These are phyloP conservation scores for Alca torda DNA, from an alignment of 2,797 vertebrate species.

Conservation along the genomic window DNA sequence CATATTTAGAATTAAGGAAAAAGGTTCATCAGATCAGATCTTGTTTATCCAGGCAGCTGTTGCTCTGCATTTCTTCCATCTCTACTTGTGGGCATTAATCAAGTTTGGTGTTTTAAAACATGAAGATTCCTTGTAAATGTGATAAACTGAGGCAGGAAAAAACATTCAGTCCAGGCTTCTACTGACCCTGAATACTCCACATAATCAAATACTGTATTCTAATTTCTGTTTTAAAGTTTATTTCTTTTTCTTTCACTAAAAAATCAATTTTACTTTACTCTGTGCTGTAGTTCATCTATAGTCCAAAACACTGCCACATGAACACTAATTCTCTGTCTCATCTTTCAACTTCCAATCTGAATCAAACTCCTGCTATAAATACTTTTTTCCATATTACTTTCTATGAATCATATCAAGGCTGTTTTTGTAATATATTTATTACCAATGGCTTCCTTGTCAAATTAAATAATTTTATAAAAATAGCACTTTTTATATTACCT, in stretches of 20 bases:
- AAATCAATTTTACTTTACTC: neutral
- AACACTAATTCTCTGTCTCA: neutral
- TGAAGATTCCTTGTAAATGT: neutral
- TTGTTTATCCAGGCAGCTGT: neutral
- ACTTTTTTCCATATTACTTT: neutral
- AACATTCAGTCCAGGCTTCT: neutral
- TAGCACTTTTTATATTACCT: neutral
- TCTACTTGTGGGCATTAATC: neutral
- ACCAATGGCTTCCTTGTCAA: neutral
- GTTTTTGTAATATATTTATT: neutral
- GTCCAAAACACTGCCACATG: neutral
- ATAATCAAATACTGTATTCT: neutral
- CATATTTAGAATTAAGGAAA: neutral
- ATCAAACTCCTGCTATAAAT: neutral
- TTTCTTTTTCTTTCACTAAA: neutral
- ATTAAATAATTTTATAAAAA: neutral
- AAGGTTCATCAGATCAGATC: neutral
- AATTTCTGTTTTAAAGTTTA: neutral
- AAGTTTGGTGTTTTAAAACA: neutral
- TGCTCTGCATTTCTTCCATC: neutral
- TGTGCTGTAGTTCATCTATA: neutral
- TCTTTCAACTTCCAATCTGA: neutral
- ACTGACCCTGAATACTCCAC: neutral
- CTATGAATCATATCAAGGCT: neutral
- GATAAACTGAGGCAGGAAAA: neutral